Base-by-base conservation (phyloP, 2,113 vertebrate genomes). In the Gobiocypris rarus region DNA sequence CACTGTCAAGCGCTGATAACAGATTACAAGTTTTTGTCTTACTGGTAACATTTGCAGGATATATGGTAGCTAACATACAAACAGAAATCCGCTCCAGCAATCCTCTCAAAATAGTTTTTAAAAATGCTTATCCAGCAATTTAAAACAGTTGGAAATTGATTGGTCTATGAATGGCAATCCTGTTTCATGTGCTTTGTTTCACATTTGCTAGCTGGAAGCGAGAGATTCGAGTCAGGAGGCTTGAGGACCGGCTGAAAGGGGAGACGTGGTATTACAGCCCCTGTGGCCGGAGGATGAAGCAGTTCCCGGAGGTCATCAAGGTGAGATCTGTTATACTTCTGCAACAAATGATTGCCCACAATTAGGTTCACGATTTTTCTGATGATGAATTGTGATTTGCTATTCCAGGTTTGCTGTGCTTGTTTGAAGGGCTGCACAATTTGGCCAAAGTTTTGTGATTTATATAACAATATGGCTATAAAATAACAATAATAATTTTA, bases 241-340 rank as follows among this genome's bases (percentile, higher is more conserved):
- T 94, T 38, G 97, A 96, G 84, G 94, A 95, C 86, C 95, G 97
- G 13, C 96, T 97, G 95, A 97, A 98, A 88, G 98, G 97, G 0
- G 98, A 99, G 91, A 99, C 98, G 0, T 98, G 97, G 97, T 98
- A 98, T 92, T 99, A 98, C n/a, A 96, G 96, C 4, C 97, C 98
- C 6, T 98, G 97, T 83, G 98, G 98, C 48, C 96, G 97, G 89
- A 95, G 97, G 88, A 98, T 98, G 96, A 98, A 98, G 88, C 97
- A 99, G 82, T 98, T 98, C 89, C 97, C 97, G 0, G 97, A 99
- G 93, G 96, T 98, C 87, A 95, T 98, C 85, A 99, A 99, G 96
- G 97, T 96, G 91, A 84, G 54, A 41, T 56, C n/a, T 48, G n/a
- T 52, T 9, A 15, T 24, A 6, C 17, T 14, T 24, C 24, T 17